These are phyloP conservation scores for Xenotilapia longispinis DNA, from an alignment of 2,113 vertebrate species.

Conservation along the genomic window DNA sequence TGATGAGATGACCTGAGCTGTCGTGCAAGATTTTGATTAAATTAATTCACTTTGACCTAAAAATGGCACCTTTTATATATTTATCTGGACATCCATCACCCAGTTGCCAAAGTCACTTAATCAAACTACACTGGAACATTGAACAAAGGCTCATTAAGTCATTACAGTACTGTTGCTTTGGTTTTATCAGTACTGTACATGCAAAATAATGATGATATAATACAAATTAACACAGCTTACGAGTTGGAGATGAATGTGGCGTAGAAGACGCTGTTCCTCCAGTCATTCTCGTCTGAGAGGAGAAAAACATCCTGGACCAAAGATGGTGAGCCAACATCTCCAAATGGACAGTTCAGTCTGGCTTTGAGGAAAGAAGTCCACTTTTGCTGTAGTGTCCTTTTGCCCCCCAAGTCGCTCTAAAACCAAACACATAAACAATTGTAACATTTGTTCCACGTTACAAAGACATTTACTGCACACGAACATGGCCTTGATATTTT, in stretches of 20 bases:
- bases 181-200: neutral
- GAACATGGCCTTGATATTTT: neutral
- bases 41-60: neutral
- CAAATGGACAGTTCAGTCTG: neutral
- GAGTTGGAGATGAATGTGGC: neutral
- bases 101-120: neutral
- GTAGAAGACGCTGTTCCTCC: neutral
- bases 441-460: accelerated
- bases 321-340: neutral
- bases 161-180: accelerated
- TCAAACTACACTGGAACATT: neutral
- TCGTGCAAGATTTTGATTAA: neutral
- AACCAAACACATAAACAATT: neutral
- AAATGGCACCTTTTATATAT: neutral
- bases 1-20: neutral
- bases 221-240: neutral
- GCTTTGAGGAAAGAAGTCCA: slow-evolving; percentile 16
- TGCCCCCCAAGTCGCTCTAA: slow-evolving; percentile 2
- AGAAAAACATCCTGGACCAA: slow-evolving; percentile 4
- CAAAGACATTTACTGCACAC: neutral
- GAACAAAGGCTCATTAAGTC: neutral
- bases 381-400: neutral
- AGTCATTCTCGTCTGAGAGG: neutral
- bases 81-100: neutral
- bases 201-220: neutral